These are phyloP conservation scores for Brachirus orientalis DNA, from an alignment of 2,113 vertebrate genomes.

Conservation along the genomic window DNA sequence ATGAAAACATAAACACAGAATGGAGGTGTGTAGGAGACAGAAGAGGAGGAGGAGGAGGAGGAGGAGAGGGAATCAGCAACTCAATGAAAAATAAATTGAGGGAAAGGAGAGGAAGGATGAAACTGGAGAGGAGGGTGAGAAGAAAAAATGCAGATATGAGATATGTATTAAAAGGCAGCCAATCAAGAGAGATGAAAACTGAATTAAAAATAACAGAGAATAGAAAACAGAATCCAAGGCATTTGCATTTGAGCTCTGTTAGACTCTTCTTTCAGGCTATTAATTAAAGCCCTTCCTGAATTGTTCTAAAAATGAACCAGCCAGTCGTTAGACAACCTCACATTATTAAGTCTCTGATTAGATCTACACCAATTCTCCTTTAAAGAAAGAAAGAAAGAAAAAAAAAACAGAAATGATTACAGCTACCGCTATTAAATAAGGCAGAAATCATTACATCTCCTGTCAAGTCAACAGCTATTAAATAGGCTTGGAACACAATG, in stretches of 20 bases:
- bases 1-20: conserved; percentile 33
- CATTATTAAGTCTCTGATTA: conserved; percentile 69
- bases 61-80: neutral
- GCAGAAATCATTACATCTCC: conserved; percentile 58
- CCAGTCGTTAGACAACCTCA: conserved; percentile 52
- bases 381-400: conserved; percentile 16
- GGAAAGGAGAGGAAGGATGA: neutral
- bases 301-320: conserved; percentile 66
- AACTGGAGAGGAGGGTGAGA: neutral
- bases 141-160: neutral
- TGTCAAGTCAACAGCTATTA: conserved; percentile 66
- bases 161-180: neutral
- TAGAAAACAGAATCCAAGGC: neutral
- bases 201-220: neutral
- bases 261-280: conserved; percentile 50
- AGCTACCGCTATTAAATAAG: conserved; percentile 60
- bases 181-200: too few relatives aligned
- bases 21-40: neutral
- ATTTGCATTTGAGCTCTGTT: conserved; percentile 51
- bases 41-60: neutral
- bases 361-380: conserved; percentile 49
- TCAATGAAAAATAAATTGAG: neutral
- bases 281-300: conserved; percentile 65
- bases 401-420: conserved; percentile 41
- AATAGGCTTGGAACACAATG: conserved; percentile 30